A percentile compares a stretch with the other conserved stretches of the same genome.
phyloP scores from a whole-genome alignment of 35 echinoderm and acorn worm genomes.

The Chiridota heheva region DNA sequence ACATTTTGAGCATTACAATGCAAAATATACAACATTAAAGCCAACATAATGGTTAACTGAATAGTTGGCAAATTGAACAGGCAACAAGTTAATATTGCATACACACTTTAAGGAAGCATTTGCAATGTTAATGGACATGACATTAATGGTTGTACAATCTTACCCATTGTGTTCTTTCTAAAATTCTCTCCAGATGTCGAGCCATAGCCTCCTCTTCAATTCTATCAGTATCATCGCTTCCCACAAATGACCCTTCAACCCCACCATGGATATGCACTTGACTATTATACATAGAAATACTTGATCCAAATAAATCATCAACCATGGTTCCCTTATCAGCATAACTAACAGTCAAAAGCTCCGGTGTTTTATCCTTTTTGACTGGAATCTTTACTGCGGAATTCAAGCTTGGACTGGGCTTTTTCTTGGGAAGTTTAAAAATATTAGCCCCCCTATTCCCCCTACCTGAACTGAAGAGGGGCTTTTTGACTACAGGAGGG shows the following conservation, averaged over 20 bases:
- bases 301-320: neutral
- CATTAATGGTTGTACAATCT: neutral
- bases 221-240: constrained; percentile 7
- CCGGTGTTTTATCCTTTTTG: neutral
- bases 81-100: too few relatives aligned
- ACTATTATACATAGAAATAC: neutral
- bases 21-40: too few relatives aligned
- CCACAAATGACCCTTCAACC: neutral
- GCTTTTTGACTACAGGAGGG: constrained; percentile 22
- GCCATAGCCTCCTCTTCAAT: constrained; percentile 41
- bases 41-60: too few relatives aligned
- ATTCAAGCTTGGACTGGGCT: neutral
- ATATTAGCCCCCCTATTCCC: too few relatives aligned
- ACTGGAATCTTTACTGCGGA: neutral
- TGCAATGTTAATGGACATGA: too few relatives aligned
- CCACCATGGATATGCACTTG: neutral
- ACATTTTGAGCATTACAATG: too few relatives aligned
- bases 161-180: constrained; percentile 33
- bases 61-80: too few relatives aligned
- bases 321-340: neutral
- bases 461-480: constrained; percentile 13
- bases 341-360: neutral
- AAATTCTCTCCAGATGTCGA: constrained; percentile 32
- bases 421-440: constrained; percentile 13
- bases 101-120: too few relatives aligned